Evolutionary conservation across 2,797 vertebrate genomes (phyloP), one percentile per base, ranked within the genome.

Genomic region (Falco cherrug): DNA sequence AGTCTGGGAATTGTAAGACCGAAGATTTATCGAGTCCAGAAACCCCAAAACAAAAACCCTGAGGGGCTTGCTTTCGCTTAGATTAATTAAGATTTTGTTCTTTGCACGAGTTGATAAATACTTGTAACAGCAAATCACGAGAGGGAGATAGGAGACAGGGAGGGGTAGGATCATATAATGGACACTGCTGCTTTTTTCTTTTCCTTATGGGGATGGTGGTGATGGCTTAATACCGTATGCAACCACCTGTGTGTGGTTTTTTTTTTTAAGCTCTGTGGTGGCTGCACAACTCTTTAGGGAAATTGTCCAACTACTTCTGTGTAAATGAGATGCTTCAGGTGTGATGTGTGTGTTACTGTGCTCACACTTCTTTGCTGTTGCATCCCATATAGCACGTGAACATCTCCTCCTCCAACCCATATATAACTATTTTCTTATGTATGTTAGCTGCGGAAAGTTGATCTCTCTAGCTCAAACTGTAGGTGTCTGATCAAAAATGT

Each of bases 171-270:
- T 56, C 2, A 2, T 24, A 1, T 13, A 22, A 37, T 37, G 43
- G n/a, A 14, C 6, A 2, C 18, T 39, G 16, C 5, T 35, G 9
- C 7, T 21, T 39, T 43, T 43, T 43, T 43, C 15, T 35, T 19
- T 54, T 28, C 28, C 2, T 51, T 5, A 1, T 16, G 15, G 6
- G 2, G 22, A 1, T 37, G 19, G 17, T 22, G 41, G 5, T 8
- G 26, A 6, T 74, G 43, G 16, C 33, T 73, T 41, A 33, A 70
- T 50, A 37, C 5, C 8, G 0, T 16, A 15, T 28, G 24, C 25
- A 82, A 41, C 22, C 4, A 25, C 39, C 11, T 33, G 10, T 47
- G 16, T 86, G 48, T 43, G 16, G 5, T 22, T 54, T 73, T 63
- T 41, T 7, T 28, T 59, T 73, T 63, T 41, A 50, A 68, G 22